A percentile compares a stretch with the other conserved stretches of the same genome.
Evolutionary conservation across 2,797 vertebrate genomes (phyloP).

Genomic region (Aphelocoma californica): DNA sequence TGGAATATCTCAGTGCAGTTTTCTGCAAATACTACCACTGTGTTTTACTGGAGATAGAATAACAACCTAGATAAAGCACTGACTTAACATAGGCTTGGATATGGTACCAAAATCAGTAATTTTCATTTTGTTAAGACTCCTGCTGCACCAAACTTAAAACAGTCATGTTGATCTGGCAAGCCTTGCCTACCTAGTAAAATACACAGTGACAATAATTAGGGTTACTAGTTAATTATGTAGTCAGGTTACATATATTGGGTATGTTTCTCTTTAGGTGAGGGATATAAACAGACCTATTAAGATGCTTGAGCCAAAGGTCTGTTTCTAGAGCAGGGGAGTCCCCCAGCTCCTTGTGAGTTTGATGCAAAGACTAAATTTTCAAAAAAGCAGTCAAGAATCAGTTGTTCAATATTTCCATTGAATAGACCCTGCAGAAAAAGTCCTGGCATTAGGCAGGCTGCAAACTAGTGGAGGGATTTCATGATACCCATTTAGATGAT

Average conservation of each 20-base stretch:
- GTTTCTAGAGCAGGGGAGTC: neutral
- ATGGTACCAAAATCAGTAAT: neutral
- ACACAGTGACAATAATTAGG: neutral
- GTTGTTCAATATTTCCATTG: neutral
- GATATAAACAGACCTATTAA: neutral
- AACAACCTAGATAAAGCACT: neutral
- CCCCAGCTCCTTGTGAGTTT: neutral
- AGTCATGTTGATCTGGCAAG: neutral
- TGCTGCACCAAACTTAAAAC: neutral
- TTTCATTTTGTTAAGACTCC: neutral
- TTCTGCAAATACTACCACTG: neutral
- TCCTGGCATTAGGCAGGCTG: neutral
- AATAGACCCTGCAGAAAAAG: neutral
- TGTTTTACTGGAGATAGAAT: neutral
- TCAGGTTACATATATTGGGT: neutral
- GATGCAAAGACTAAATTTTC: neutral
- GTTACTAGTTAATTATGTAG: neutral
- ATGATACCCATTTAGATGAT: neutral
- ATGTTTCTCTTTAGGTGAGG: neutral
- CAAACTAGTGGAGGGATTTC: neutral
- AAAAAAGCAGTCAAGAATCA: neutral
- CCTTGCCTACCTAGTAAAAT: neutral
- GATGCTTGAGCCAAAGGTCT: neutral
- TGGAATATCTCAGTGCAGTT: neutral
- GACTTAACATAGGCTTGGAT: neutral